Evolutionary conservation across 2,797 vertebrate species (phyloP), one percentile per base, ranked within the genome.

Genomic region (Sebastes trivittatus): DNA sequence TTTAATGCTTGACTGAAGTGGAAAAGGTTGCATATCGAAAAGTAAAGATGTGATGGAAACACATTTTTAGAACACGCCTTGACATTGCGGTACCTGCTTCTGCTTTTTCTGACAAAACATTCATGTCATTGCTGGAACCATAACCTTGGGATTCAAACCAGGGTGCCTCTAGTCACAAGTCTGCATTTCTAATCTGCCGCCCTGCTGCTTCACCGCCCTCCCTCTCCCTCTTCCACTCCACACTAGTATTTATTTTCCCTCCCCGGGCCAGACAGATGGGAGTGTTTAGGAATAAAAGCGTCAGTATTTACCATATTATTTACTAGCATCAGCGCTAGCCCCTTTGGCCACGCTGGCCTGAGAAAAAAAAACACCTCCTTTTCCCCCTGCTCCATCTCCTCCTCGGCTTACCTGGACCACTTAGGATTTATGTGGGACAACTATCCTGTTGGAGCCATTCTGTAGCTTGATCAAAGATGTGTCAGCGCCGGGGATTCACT

Each of bases 231-330:
- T 73, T 77, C 70, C 77, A 78, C 79, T 84, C 82, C 75, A 52
- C 80, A 80, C 49, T 52, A 74, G 65, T 81, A 89, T 91, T 94
- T 92, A 91, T 93, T 88, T 84, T 61, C 71, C 46, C 78, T 90
- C 87, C 80, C 76, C 83, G 75, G 82, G 81, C 84, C 83, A 89
- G 89, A 92, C 89, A 93, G 86, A 92, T 91, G 87, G 89, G 56
- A 90, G 87, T 86, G 86, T 85, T 90, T 74, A 70, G 87, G 84
- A 91, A 92, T 92, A 94, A 94, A 94, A 88, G 87, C 38, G 52
- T 92, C 82, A 67, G 82, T 92, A 92, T 93, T 93, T 92, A 94
- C 85, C 88, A 89, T 89, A 89, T 93, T 93, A 93, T 95, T 94
- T 92, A 94, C 85, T 81, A 82, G 88, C 86, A 68, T 64, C 65